These are phyloP conservation scores for Scaeva pyrastri DNA, from an alignment of 2,888 invertebrate genomes.

Conservation along the genomic window DNA sequence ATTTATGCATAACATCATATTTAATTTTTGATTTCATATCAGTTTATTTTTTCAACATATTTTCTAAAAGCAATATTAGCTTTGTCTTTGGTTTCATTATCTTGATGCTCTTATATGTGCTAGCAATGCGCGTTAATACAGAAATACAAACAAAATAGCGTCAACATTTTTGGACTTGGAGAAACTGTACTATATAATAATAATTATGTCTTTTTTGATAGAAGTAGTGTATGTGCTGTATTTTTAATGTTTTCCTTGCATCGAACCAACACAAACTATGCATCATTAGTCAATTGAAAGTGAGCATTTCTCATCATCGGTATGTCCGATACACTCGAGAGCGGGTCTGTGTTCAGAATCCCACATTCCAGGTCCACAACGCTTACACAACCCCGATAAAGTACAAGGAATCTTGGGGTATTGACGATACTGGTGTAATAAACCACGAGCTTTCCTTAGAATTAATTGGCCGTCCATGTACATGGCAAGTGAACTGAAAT, in stretches of 20 bases:
- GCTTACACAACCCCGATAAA: conserved; percentile 92
- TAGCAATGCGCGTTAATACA: conserved; percentile 31
- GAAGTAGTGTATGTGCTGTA: conserved; percentile 41
- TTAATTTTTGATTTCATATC: neutral
- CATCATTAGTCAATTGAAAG: conserved; percentile 82
- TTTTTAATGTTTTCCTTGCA: neutral
- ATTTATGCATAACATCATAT: conserved; percentile 7
- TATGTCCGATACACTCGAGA: conserved; percentile 92
- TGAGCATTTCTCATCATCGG: conserved; percentile 86
- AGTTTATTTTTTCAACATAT: conserved; percentile 14
- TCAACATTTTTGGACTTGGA: conserved; percentile 32
- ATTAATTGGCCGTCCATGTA: conserved; percentile 98
- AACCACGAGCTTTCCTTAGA: conserved; percentile 94
- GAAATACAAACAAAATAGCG: conserved; percentile 32
- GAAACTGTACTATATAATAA: conserved; percentile 22
- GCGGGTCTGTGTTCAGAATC: conserved; percentile 95
- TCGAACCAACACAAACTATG: neutral
- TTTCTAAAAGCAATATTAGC: conserved; percentile 38
- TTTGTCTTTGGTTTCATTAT: conserved; percentile 55
- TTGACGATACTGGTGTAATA: conserved; percentile 95
- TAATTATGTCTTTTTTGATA: neutral
- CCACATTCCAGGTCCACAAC: conserved; percentile 97
- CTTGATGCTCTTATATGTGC: conserved; percentile 29
- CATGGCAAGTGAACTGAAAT: conserved; percentile 98
- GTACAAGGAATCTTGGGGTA: conserved; percentile 95